A percentile compares a stretch with the other conserved stretches of the same genome.
These are phyloP conservation scores for Erebia aethiops DNA, from an alignment of 2,888 invertebrate genomes.

Conservation along the genomic window DNA sequence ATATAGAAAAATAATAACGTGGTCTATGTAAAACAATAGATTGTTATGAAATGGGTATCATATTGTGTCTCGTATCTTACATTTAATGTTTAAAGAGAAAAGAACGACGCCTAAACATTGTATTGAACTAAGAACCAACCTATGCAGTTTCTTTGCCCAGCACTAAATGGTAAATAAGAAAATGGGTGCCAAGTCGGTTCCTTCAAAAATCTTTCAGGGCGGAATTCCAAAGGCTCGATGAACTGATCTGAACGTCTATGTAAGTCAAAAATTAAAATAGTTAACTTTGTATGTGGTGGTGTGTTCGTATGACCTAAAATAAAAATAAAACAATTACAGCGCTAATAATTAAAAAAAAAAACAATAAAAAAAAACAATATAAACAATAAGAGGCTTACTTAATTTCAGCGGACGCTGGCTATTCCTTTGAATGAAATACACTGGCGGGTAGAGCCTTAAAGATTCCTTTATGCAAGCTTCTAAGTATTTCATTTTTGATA, in stretches of 20 bases:
- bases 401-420: slow-evolving; percentile 81
- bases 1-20: too few species aligned
- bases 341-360: background rate
- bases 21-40: too few species aligned
- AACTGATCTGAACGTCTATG: slow-evolving; percentile 85
- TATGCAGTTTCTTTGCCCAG: slow-evolving; percentile 86
- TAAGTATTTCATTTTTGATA: slow-evolving; percentile 86
- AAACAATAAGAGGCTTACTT: slow-evolving; percentile 57
- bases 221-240: slow-evolving; percentile 85
- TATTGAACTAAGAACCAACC: slow-evolving; percentile 62
- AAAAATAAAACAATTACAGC: slow-evolving; percentile 1
- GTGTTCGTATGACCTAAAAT: slow-evolving; percentile 48
- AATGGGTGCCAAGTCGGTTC: slow-evolving; percentile 82
- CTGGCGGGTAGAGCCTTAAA: slow-evolving; percentile 81
- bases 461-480: slow-evolving; percentile 85
- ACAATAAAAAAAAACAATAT: background rate
- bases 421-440: slow-evolving; percentile 84
- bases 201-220: slow-evolving; percentile 88
- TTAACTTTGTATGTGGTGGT: slow-evolving; percentile 77
- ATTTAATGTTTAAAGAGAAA: too few species aligned
- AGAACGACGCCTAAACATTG: background rate
- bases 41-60: too few species aligned
- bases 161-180: slow-evolving; percentile 86
- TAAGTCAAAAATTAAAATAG: slow-evolving; percentile 84
- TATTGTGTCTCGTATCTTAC: too few species aligned